Base-by-base conservation (phyloP, 2,797 vertebrate genomes). In the Ispidina lecontei region DNA sequence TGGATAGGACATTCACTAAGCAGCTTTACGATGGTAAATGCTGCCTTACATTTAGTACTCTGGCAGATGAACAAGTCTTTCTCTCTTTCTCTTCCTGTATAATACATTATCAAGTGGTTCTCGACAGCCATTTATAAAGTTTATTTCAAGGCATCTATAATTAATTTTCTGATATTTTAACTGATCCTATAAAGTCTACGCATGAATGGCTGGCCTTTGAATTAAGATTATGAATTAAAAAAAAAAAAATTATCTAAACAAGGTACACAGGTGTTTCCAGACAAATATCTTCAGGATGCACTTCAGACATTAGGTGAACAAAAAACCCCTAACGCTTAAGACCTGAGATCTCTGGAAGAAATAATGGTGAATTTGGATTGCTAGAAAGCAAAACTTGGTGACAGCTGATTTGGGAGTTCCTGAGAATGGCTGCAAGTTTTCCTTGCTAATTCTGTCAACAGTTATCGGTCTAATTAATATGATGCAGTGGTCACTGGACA, bases 81-180 rank as follows among this genome's bases (percentile, higher is more conserved):
- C 63, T 84, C 22, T 89, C 84, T 67, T 87, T 85, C 63, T 90
- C 33, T 96, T 95, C 94, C 91, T 44, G 5, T 84, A 88, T 84
- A 86, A 90, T 76, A 65, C 81, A 68, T 94, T 90, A 80, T 91
- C 70, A 78, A 85, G 84, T 84, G 28, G 46, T 92, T 96, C 91
- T 96, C 14, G 26, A 95, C 81, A 90, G 59, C 89, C 71, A 94
- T 95, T 96, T 95, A 91, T 95, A 82, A 93, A 93, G 78, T 92
- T 69, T 65, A 85, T 93, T 93, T 95, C 94, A 93, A 93, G 87
- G 55, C 95, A 95, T 96, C 87, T 96, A 47, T 97, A 97, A 97
- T 96, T 96, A 91, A 95, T 94, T 90, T 83, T 43, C 37, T 96
- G 83, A 91, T 97, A 77, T 90, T 90, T 92, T 90, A 68, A 79